Percentiles rank a stretch among this genome's conserved stretches.
These are phyloP conservation scores for Chiroxiphia lanceolata DNA, from an alignment of 2,797 vertebrate species.

Conservation along the genomic window DNA sequence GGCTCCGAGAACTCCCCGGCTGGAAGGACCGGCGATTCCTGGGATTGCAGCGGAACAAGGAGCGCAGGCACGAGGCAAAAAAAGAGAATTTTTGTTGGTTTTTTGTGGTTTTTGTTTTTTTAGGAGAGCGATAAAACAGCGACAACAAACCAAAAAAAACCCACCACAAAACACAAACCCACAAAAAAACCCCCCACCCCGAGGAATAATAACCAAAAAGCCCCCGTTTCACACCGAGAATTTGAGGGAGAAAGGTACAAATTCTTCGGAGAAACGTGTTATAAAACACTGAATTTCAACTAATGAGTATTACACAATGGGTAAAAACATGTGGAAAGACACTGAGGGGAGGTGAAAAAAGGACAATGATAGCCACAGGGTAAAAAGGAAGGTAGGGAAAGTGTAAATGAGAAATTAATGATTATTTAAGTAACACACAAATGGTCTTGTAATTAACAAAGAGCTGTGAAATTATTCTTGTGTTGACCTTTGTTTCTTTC, in stretches of 20 bases:
- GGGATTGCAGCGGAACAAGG: slow-evolving; percentile 55
- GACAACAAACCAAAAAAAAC: no score
- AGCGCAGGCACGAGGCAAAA: slow-evolving; percentile 41
- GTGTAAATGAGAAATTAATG: slow-evolving; percentile 86
- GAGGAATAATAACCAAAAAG: background rate
- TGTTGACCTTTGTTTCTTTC: slow-evolving; percentile 81
- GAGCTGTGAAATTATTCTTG: slow-evolving; percentile 83
- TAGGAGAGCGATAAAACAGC: background rate
- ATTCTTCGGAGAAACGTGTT: slow-evolving; percentile 34
- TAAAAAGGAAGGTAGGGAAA: slow-evolving; percentile 77
- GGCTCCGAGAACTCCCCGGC: slow-evolving; percentile 93
- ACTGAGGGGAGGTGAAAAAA: slow-evolving; percentile 77
- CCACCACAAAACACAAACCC: no score
- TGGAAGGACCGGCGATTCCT: slow-evolving; percentile 97
- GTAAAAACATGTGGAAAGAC: slow-evolving; percentile 74
- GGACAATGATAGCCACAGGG: slow-evolving; percentile 80
- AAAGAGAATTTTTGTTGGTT: no score
- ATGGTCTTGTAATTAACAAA: slow-evolving; percentile 85
- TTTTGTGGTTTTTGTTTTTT: background rate
- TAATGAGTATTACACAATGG: slow-evolving; percentile 70
- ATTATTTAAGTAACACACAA: slow-evolving; percentile 86
- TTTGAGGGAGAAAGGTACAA: background rate
- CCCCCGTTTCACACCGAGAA: background rate
- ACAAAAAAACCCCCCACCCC: background rate
- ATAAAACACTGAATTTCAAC: slow-evolving; percentile 70